phyloP scores from a whole-genome alignment of 2,797 vertebrate species.

The Phyllotis vaccarum region DNA sequence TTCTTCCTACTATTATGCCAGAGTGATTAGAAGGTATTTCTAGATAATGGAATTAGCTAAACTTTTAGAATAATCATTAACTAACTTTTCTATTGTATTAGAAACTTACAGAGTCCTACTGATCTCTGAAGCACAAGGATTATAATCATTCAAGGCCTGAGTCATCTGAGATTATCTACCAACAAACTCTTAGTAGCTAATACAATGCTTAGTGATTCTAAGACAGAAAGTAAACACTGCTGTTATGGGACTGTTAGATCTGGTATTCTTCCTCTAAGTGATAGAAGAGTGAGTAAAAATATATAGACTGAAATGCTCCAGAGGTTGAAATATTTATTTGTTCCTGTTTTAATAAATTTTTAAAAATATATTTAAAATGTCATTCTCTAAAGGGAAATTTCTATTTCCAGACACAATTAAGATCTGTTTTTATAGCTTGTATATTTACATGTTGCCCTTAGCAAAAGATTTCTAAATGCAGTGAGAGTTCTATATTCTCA shows the following conservation, averaged over 20 bases:
- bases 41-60: slow-evolving; percentile 77
- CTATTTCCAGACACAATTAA: slow-evolving; percentile 79
- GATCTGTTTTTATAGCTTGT: slow-evolving; percentile 37
- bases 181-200: slow-evolving; percentile 54
- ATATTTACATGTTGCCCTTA: slow-evolving; percentile 56
- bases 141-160: slow-evolving; percentile 32
- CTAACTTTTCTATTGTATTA: slow-evolving; percentile 42
- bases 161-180: slow-evolving; percentile 58
- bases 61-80: slow-evolving; percentile 71
- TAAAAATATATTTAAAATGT: slow-evolving; percentile 71
- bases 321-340: slow-evolving; percentile 71
- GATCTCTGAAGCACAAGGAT: slow-evolving; percentile 47
- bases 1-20: slow-evolving; percentile 47
- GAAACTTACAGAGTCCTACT: slow-evolving; percentile 18
- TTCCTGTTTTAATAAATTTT: slow-evolving; percentile 67
- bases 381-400: slow-evolving; percentile 66
- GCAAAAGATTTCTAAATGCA: slow-evolving; percentile 52
- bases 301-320: slow-evolving; percentile 53
- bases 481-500: slow-evolving; percentile 20
- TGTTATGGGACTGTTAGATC: not conserved
- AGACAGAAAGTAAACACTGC: slow-evolving; percentile 58
- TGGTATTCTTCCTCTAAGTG: slow-evolving; percentile 57
- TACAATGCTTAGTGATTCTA: slow-evolving; percentile 1
- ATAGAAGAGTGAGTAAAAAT: slow-evolving; percentile 67
- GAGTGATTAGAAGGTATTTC: slow-evolving; percentile 67